phyloP scores from a whole-genome alignment of 2,888 invertebrate species.

The Drosophila antonietae region DNA sequence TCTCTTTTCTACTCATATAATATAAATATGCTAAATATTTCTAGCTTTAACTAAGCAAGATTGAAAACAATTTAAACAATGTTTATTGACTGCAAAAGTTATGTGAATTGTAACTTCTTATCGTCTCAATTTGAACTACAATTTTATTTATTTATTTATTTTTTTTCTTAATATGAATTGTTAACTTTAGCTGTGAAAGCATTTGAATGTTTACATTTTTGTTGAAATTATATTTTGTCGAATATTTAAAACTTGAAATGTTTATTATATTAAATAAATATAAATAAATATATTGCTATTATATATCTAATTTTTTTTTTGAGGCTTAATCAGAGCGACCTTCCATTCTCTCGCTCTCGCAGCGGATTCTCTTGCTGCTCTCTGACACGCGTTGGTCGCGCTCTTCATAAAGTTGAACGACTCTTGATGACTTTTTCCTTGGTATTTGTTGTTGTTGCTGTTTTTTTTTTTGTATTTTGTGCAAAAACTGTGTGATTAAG shows the following conservation, averaged over 20 bases:
- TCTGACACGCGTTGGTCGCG: slow-evolving; percentile 28
- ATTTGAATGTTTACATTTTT: not conserved
- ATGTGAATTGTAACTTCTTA: too few species aligned
- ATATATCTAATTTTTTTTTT: slow-evolving; percentile 1
- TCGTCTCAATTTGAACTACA: too few species aligned
- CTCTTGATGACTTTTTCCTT: slow-evolving; percentile 77
- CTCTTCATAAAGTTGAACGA: slow-evolving; percentile 73
- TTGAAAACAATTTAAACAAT: too few species aligned
- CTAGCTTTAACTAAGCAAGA: not conserved
- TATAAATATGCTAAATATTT: not conserved
- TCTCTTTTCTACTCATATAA: not conserved
- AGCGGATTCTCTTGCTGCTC: slow-evolving; percentile 8
- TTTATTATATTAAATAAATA: too few species aligned
- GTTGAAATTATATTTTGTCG: too few species aligned
- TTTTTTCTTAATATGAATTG: not conserved
- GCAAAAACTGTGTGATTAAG: slow-evolving; percentile 45
- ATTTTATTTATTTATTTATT: too few species aligned
- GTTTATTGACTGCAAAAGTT: too few species aligned
- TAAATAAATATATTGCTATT: too few species aligned
- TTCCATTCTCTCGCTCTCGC: slow-evolving; percentile 22
- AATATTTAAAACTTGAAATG: too few species aligned
- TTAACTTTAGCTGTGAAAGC: not conserved
- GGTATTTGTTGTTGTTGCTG: slow-evolving; percentile 44
- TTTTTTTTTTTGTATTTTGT: slow-evolving; percentile 24
- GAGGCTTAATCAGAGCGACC: slow-evolving; percentile 56